Evolutionary conservation across 2,888 invertebrate genomes (phyloP).

Genomic region (Timandra comae): DNA sequence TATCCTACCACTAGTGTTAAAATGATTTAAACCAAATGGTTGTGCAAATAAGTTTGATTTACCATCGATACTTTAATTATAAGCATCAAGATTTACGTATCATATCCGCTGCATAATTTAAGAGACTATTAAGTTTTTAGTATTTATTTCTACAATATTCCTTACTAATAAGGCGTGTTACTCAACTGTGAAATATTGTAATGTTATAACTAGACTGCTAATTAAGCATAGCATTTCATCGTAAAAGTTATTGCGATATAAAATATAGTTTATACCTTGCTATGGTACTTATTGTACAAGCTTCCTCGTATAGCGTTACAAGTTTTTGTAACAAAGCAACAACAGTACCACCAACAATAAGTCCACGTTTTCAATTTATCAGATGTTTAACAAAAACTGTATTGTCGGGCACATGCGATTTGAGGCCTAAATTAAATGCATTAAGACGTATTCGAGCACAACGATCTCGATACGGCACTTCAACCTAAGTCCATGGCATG

Average conservation of each 20-base stretch:
- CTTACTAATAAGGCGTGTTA: constrained; percentile 27
- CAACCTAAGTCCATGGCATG: constrained; percentile 19
- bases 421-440: constrained; percentile 5
- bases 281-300: constrained; percentile 24
- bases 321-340: constrained; percentile 13
- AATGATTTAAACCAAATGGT: too few relatives aligned
- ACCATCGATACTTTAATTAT: too few relatives aligned
- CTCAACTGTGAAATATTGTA: constrained; percentile 35
- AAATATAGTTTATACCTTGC: constrained; percentile 20
- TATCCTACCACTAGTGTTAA: too few relatives aligned
- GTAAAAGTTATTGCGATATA: constrained; percentile 28
- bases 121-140: too few relatives aligned
- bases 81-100: too few relatives aligned
- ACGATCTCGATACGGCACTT: constrained; percentile 12
- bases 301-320: constrained; percentile 26
- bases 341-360: neutral
- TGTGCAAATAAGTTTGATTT: too few relatives aligned
- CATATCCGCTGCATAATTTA: too few relatives aligned
- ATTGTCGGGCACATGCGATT: constrained; percentile 11
- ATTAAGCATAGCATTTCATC: constrained; percentile 33
- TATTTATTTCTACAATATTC: too few relatives aligned
- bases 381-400: neutral
- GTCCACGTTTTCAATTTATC: constrained; percentile 9
- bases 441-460: constrained; percentile 8
- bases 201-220: constrained; percentile 31